Evolutionary conservation across 2,113 vertebrate species (phyloP).

Genomic region (Corvus moneduloides): DNA sequence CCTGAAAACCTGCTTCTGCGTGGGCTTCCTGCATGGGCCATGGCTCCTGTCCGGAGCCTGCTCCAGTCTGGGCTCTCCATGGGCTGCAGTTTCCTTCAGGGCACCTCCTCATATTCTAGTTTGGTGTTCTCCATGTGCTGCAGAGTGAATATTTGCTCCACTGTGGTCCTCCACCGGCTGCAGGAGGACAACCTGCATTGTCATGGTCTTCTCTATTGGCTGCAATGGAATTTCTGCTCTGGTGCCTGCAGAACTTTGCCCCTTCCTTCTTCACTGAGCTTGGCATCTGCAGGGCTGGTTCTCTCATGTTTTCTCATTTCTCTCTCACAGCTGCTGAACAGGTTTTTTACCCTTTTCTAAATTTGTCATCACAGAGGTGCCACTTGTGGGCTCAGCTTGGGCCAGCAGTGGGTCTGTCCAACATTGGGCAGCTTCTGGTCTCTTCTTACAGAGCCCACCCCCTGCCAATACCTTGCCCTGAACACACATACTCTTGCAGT

Average conservation of each 20-base stretch:
- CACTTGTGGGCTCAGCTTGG: not conserved
- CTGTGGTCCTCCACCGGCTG: not conserved
- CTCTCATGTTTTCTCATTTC: not conserved
- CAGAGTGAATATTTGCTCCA: not conserved
- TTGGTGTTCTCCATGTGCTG: not conserved
- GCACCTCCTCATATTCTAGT: not conserved
- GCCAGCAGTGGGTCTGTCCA: not conserved
- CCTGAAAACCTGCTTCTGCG: not conserved
- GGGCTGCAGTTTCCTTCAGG: not conserved
- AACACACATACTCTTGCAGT: not conserved
- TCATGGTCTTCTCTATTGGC: too few species aligned
- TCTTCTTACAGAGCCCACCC: not conserved
- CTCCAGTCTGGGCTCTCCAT: not conserved
- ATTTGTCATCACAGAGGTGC: not conserved
- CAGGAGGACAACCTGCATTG: not conserved
- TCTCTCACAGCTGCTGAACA: not conserved
- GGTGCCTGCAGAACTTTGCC: not conserved
- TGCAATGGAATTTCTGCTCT: not conserved
- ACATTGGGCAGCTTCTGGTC: not conserved
- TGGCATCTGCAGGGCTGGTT: not conserved
- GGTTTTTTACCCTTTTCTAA: not conserved
- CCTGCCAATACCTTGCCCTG: not conserved
- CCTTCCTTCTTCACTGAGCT: not conserved
- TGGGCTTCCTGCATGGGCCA: not conserved
- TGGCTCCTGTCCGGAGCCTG: not conserved